Evolutionary conservation across 2,888 invertebrate genomes (phyloP), one percentile per base, ranked within the genome.

Genomic region (Lycophotia porphyrea): DNA sequence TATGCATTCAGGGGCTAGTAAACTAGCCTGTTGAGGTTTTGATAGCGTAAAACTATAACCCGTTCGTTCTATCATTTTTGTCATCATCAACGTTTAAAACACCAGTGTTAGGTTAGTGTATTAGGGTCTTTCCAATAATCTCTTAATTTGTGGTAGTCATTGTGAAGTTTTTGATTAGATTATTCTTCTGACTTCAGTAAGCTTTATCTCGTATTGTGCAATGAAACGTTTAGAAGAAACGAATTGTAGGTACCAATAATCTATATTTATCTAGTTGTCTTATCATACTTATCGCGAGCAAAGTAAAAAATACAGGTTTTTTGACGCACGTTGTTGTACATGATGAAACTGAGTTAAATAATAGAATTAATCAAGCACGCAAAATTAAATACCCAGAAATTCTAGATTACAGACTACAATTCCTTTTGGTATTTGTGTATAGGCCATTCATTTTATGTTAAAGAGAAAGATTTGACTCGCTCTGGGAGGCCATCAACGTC

Each of bases 221-320:
- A 21, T 58, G 8, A 21, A 76, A 31, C 5, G 1, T 47, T 65
- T 1, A 36, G 9, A 34, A 18, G 15, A 73, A 31, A 65, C 2
- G 21, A 47, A 47, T 44, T 24, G 11, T 36, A 47, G 31, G 8
- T 47, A 34, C 0, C 8, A 60, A 36, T 36, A 44, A 55, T 39
- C 13, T n/a, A 27, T 60, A n/a, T 66, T 65, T 74, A 74, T 74
- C 67, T 60, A 18, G 18, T 34, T n/a, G 42, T 27, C 42, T 42
- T 61, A 71, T 74, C 74, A 69, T 52, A 55, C 2, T 44, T 71
- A 74, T 71, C 74, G 18, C n/a, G 4, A 9, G 13, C 24, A 58
- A 44, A 64, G 65, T 71, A 58, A 61, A 21, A n/a, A n/a, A 65
- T 52, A 58, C 74, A 15, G 66, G 52, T 78, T 66, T 74, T n/a